Evolutionary conservation across 37 sponge, comb jelly and placozoan genomes (phyloP).

Genomic region (Hexactinellida sp.): DNA sequence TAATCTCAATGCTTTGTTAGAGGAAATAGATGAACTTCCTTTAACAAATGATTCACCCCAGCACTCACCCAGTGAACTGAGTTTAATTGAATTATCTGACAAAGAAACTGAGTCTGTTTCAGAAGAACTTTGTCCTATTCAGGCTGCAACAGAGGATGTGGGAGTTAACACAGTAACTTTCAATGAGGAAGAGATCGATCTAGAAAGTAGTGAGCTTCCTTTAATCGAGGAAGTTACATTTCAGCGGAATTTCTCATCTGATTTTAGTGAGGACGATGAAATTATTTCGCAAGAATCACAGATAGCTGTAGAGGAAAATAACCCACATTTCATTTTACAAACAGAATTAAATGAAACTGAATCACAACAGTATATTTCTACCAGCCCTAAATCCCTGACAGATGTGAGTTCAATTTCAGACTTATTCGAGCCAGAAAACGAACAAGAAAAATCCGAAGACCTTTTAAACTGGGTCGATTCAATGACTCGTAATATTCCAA

Average conservation of each 20-base stretch:
- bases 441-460: background rate
- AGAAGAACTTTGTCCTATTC: background rate
- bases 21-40: background rate
- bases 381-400: background rate
- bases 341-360: background rate
- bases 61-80: background rate
- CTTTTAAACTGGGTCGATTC: background rate
- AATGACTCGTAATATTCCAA: background rate
- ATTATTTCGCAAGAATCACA: background rate
- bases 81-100: background rate
- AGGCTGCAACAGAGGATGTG: background rate
- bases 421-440: background rate
- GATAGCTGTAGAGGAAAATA: background rate
- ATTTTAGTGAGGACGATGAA: background rate
- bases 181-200: background rate
- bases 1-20: background rate
- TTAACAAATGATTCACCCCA: background rate
- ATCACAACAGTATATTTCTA: background rate
- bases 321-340: background rate
- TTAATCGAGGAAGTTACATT: background rate
- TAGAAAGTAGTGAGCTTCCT: background rate
- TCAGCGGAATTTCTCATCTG: background rate
- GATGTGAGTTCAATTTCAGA: background rate
- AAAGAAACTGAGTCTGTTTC: no score
- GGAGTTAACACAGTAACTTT: background rate